Conservation (phyloP, 2,888 invertebrate species). For the Parnassius mnemosyne region DNA sequence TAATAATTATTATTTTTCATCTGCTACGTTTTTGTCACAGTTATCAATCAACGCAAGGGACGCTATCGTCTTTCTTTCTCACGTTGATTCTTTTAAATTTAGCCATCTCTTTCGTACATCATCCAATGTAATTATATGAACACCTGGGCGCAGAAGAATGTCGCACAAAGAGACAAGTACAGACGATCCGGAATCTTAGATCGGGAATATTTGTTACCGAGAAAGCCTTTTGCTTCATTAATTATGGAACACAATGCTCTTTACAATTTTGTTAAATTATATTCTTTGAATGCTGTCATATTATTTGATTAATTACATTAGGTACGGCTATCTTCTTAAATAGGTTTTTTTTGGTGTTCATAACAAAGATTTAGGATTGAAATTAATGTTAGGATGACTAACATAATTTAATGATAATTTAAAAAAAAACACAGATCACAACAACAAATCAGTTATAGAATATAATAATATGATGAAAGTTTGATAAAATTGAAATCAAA, state of each 20-base stretch:
- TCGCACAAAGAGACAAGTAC: constrained; percentile 79
- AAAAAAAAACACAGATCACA: no score
- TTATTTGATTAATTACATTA: constrained; percentile 70
- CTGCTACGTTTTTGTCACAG: constrained; percentile 81
- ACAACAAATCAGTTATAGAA: no score
- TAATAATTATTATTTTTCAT: constrained; percentile 81
- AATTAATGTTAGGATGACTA: no score
- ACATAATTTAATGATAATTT: no score
- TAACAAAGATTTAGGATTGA: background rate
- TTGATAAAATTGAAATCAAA: no score
- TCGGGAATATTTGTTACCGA: constrained; percentile 77
- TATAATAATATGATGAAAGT: no score
- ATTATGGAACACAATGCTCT: constrained; percentile 79
- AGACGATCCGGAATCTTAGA: constrained; percentile 78
- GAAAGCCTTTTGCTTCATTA: constrained; percentile 79
- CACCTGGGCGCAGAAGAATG: constrained; percentile 80
- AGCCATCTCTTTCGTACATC: constrained; percentile 53
- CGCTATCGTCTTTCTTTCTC: constrained; percentile 49
- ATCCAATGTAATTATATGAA: constrained; percentile 77
- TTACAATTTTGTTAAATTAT: constrained; percentile 74
- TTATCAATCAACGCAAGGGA: constrained; percentile 80
- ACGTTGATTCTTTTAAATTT: constrained; percentile 37
- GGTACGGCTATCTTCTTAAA: constrained; percentile 14
- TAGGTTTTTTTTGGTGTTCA: background rate
- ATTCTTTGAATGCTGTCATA: constrained; percentile 70